phyloP scores from a whole-genome alignment of 2,888 invertebrate species.

The Agrotis puta region DNA sequence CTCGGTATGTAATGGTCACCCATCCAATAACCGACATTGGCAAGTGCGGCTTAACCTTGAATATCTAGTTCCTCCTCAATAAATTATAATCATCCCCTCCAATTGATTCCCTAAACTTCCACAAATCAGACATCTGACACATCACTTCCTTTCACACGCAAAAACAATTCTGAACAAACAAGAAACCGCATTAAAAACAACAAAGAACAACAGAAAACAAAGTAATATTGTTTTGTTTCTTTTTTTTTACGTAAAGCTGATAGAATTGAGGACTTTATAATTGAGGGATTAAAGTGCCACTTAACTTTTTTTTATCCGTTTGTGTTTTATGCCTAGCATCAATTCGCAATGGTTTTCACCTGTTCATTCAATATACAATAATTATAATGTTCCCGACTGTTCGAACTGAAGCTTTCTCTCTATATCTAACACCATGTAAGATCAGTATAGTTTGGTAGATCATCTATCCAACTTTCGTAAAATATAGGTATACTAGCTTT shows the following conservation, averaged over 20 bases:
- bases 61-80: not conserved
- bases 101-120: constrained; percentile 18
- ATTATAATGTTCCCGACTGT: too few species aligned
- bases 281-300: constrained; percentile 18
- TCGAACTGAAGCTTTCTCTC: too few species aligned
- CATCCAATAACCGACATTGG: too few species aligned
- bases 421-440: too few species aligned
- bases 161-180: constrained; percentile 40
- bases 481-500: too few species aligned
- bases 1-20: too few species aligned
- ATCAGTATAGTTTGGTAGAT: too few species aligned
- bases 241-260: constrained; percentile 38
- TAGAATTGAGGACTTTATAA: constrained; percentile 43
- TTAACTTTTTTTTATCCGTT: constrained; percentile 17
- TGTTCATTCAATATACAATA: too few species aligned
- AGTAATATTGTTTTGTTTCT: constrained; percentile 37
- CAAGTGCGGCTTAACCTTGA: too few species aligned
- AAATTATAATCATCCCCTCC: constrained; percentile 7
- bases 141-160: constrained; percentile 9
- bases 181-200: constrained; percentile 38
- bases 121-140: constrained; percentile 18
- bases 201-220: constrained; percentile 30
- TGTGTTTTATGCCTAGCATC: not conserved
- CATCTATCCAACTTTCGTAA: too few species aligned
- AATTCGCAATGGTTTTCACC: too few species aligned